Percentiles rank a stretch among this genome's conserved stretches.
Conservation (phyloP, 2,797 vertebrate genomes). For the Cryptoblepharus egeriae region DNA sequence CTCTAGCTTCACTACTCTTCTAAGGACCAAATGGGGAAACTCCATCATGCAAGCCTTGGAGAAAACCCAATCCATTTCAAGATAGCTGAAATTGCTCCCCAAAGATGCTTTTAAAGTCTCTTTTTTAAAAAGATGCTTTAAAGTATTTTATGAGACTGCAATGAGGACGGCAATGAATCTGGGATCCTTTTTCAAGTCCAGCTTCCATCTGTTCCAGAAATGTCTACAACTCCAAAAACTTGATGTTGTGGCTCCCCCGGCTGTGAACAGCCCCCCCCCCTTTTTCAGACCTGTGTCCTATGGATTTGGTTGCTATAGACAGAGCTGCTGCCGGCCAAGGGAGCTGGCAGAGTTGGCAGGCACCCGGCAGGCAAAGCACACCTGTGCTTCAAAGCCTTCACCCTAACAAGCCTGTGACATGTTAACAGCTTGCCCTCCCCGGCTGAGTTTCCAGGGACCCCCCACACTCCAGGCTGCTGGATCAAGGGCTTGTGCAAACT, state of each 20-base stretch:
- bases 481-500: constrained; percentile 15
- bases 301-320: background rate
- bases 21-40: background rate
- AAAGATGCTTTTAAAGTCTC: background rate
- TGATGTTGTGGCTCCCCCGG: accelerated
- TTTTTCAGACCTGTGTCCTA: background rate
- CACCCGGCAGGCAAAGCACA: background rate
- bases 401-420: constrained; percentile 20
- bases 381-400: constrained; percentile 5
- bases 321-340: background rate
- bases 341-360: constrained; percentile 4
- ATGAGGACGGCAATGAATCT: too few species aligned
- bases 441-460: background rate
- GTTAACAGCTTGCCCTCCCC: constrained; percentile 21
- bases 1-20: too few species aligned
- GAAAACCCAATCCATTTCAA: background rate
- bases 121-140: too few species aligned
- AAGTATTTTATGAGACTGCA: background rate
- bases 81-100: background rate
- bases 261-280: background rate
- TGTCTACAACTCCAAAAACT: background rate
- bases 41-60: background rate
- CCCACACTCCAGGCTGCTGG: background rate
- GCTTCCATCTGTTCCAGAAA: background rate
- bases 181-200: background rate